Percentiles rank a stretch among this genome's conserved stretches.
These are phyloP conservation scores for Sarcophaga variegata DNA, from an alignment of 2,888 invertebrate species.

Conservation along the genomic window DNA sequence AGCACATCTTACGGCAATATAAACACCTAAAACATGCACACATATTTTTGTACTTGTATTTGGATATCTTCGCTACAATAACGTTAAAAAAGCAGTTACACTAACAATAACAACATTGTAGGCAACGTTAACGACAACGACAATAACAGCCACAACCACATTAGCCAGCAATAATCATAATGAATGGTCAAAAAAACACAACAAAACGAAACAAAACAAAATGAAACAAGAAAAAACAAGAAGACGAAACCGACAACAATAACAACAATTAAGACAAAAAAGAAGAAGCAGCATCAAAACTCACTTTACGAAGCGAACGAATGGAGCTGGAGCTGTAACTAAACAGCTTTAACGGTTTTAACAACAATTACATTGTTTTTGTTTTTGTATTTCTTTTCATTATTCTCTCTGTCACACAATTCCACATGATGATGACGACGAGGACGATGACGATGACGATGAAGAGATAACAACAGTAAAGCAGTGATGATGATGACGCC, in stretches of 20 bases:
- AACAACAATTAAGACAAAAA: conserved; percentile 31
- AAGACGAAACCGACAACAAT: not conserved
- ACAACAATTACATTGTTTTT: conserved; percentile 47
- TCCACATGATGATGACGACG: conserved; percentile 32
- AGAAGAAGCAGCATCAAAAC: conserved; percentile 58
- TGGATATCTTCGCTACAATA: not conserved
- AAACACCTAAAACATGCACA: not conserved
- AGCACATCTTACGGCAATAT: conserved; percentile 57
- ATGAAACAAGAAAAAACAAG: conserved; percentile 11
- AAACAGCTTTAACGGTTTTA: conserved; percentile 52
- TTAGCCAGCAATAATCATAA: conserved; percentile 68
- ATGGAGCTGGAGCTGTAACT: conserved; percentile 26
- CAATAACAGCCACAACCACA: conserved; percentile 40
- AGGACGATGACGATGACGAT: conserved; percentile 28
- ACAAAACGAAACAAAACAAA: not conserved
- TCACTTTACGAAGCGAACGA: conserved; percentile 27
- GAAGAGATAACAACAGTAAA: not conserved
- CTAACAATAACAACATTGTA: conserved; percentile 35
- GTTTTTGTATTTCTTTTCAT: not conserved
- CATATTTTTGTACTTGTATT: not conserved
- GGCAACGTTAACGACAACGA: conserved; percentile 44
- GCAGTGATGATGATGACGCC: too few relatives aligned
- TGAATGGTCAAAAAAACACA: conserved; percentile 63
- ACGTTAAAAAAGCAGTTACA: conserved; percentile 29
- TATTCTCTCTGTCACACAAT: conserved; percentile 45